Base-by-base conservation (phyloP, 1,140 invertebrate genomes). In the Anadara kagoshimensis region DNA sequence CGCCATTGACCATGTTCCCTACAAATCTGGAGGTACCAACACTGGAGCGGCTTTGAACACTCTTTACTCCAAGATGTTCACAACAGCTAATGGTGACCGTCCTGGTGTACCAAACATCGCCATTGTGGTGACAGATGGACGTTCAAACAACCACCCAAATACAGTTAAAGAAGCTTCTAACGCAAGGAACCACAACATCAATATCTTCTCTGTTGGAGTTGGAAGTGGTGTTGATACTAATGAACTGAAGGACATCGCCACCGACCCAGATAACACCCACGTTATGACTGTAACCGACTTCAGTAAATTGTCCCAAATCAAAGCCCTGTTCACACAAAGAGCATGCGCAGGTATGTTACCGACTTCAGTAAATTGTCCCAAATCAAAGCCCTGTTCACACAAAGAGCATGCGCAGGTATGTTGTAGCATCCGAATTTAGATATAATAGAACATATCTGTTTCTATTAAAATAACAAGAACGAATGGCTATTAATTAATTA, bases 51-150 rank as follows among this genome's bases (percentile, higher is more conserved):
- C 80, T 36, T 66, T 85, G 18, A 78, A 80, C 44, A 78, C 78
- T 12, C 68, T 83, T 67, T 69, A 78, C 43, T 67, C 61, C 14
- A 74, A 78, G 24, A 77, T 79, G 26, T 85, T 85, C 62, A 77
- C 76, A 1, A 47, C 47, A 43, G 44, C 77, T n/a, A 69, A 69
- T 44, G 84, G 81, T 11, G 81, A 79, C 54, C 75, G 84, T 43
- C 57, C 78, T 4, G 74, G 74, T 22, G 81, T 84, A 16, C 79
- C 80, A 45, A 76, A 80, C 41, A 78, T 85, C 45, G 80, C 71
- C n/a, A 72, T 86, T 3, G 78, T 88, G 2, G 66, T 88, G 26
- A 88, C 86, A 11, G 85, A 87, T 62, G 86, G 86, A 0, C 65
- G 57, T 7, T 87, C 85, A 5, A 73, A 81, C 26, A 82, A 82